Conservation (phyloP, 2,113 vertebrate genomes). For the Puntigrus tetrazona region DNA sequence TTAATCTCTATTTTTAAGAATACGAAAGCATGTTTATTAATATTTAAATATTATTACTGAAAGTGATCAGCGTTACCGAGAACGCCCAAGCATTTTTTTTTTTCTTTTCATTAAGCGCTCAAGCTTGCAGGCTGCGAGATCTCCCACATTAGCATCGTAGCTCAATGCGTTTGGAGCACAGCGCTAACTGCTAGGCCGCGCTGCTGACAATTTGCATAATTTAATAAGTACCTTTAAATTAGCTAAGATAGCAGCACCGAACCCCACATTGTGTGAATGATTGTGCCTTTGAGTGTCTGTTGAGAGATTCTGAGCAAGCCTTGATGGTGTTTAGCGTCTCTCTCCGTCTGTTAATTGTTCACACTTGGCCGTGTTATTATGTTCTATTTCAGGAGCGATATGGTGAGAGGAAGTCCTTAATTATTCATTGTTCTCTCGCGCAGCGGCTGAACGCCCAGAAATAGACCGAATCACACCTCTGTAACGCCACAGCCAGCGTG, state of each 20-base stretch:
- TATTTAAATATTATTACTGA: not conserved
- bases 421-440: constrained; percentile 74
- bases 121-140: not conserved
- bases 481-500: constrained; percentile 37
- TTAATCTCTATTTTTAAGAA: not conserved
- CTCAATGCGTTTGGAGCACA: not conserved
- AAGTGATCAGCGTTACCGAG: not conserved
- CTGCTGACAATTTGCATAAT: constrained; percentile 7
- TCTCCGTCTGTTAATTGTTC: constrained; percentile 80
- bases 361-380: constrained; percentile 81
- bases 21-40: not conserved
- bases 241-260: not conserved
- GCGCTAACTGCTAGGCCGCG: not conserved
- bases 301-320: constrained; percentile 14
- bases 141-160: not conserved
- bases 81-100: not conserved
- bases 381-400: constrained; percentile 82
- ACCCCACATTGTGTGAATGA: constrained; percentile 21
- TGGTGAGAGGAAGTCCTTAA: constrained; percentile 79
- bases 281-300: not conserved
- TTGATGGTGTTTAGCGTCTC: constrained; percentile 31
- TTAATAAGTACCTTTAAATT: constrained; percentile 21
- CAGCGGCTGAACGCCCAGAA: constrained; percentile 44
- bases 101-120: not conserved
- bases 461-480: constrained; percentile 45